Evolutionary conservation across 1,140 invertebrate genomes (phyloP), one percentile per base, ranked within the genome.

Genomic region (Hirudo medicinalis): DNA sequence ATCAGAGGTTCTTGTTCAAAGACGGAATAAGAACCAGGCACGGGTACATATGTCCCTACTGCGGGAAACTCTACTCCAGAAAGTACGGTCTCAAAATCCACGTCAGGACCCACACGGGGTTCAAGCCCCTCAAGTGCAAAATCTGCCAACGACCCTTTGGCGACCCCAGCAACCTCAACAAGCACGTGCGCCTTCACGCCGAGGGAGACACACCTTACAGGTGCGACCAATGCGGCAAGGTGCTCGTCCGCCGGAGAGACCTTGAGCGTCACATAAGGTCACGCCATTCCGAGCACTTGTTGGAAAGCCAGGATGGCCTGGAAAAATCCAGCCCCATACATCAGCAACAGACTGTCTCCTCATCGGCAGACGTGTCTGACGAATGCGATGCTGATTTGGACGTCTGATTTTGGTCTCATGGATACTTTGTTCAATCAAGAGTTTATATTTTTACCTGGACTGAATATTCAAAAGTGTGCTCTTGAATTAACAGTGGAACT

Each of bases 1-100:
- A 49, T 17, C 57, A 63, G 29, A 63, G 15, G 19, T 25, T 63
- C 19, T 20, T 63, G 11, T 63, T 15, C 57, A 63, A 63, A n/a
- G 57, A 63, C 57, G 57, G 57, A 11, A 0, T 13, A n/a, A 63
- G 19, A 63, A 63, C 57, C 11, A 63, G 57, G 13, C 57, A 63
- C 22, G 57, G 57, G 4, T 63, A 63, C 57, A n/a, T 63, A 11
- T 94, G 91, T 78, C 83, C 91, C 2, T 93, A 90, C 79, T 94
- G 91, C 78, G 90, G 90, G 2, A 94, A 94, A 79, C 83, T 91
- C 15, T 94, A 94, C 78, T 93, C 91, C 0, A 85, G 92, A 53
- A 91, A 92, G 77, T 94, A 94, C 78, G 92, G 92, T 0, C 84
- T 95, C 0, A 94, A 94, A 82, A 95, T 95, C 74, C 92, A 95